Evolutionary conservation across 2,797 vertebrate species (phyloP), one percentile per base, ranked within the genome.

Genomic region (Enteromius mattozi): DNA sequence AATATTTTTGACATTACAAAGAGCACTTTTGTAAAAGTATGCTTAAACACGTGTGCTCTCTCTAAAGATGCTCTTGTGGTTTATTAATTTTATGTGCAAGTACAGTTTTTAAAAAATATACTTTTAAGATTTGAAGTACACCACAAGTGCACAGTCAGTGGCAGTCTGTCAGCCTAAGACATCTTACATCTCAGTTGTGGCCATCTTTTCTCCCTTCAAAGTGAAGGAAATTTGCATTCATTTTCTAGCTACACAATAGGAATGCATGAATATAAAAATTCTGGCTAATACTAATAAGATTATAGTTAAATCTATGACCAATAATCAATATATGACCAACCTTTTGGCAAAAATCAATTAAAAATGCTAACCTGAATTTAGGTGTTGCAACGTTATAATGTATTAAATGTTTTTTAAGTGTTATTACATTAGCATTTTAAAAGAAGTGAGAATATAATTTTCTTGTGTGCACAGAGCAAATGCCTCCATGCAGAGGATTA

Each of bases 401-500:
- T 1, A 35, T 6, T 37, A 35, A 35, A 75, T 7, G 21, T 40
- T 16, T 2, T 2, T 37, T 78, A 59, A 6, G 54, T 47, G 70
- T 51, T 30, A 12, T 33, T 21, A 37, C 14, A 40, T 68, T 13
- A 59, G 24, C 74, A 45, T 80, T 80, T 27, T 27, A 75, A 8
- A 75, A 63, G 17, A 42, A 45, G 17, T 47, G 47, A 35, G n/a
- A 40, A 37, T 27, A 30, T 65, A 0, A 1, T 14, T 51, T 80
- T 51, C 17, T 47, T 13, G 40, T 72, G 68, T 42, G 80, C 77
- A 74, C 68, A 13, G 45, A 49, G 59, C 56, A 87, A 88, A 85
- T 76, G 63, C 33, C 78, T 68, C 54, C 33, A 40, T 75, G 40
- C n/a, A 65, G 87, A 86, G 87, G 92, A 91, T 91, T 90, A 92